Base-by-base conservation (phyloP, 2,888 invertebrate species). In the Xestia ashworthii region DNA sequence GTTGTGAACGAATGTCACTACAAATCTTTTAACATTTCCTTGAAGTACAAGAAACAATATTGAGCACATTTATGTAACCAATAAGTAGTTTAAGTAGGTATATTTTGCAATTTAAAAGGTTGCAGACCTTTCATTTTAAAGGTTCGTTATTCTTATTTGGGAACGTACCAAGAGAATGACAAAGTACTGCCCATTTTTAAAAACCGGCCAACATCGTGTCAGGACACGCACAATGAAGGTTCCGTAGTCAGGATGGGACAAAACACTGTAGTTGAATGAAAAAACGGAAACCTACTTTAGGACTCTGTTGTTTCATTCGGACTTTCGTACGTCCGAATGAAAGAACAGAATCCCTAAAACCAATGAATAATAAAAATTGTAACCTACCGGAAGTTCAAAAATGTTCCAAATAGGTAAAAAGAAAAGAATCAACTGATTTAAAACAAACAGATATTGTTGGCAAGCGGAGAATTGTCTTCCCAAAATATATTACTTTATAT, bases 391-490 rank as follows among this genome's bases (percentile, higher is more conserved):
- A 69, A 74, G n/a, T 32, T 38, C 4, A 48, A 41, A 46, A 74
- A 12, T 19, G 0, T n/a, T 62, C 12, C 41, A 12, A 62, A 41
- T 64, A 19, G 0, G 41, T 46, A 25, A 65, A 14, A 14, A 38
- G 32, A 44, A 66, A 64, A 46, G 22, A 62, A 76, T 68, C 83
- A 82, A 83, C 83, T 71, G 83, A 71, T 68, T 67, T 60, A 62
- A 77, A 71, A 71, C 66, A 70, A 82, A 78, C 67, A 71, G 12
- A 70, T 62, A 55, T 55, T 78, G 60, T 67, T 44, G 67, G 83
- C 65, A 67, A 38, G 67, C 60, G 14, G 16, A 22, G 12, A 19
- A 32, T 68, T 38, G 70, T 58, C 48, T 46, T 74, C 55, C n/a
- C 55, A 71, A 82, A 80, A 76, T 55, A 81, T n/a, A 65, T 65